Evolutionary conservation across 53 echinoderm and acorn worm genomes (phyloP).

Genomic region (Echinarachnius parma): DNA sequence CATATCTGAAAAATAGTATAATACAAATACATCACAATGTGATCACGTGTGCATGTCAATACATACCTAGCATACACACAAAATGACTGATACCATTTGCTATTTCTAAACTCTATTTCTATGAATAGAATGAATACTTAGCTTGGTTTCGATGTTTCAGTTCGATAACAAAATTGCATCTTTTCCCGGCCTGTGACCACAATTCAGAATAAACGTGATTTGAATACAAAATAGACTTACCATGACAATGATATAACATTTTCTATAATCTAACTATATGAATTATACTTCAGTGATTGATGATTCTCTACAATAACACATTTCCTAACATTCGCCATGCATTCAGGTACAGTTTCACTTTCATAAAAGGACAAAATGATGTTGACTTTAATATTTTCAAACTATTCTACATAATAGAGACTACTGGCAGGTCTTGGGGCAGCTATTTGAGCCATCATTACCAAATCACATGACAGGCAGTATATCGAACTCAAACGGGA

Average conservation of each 20-base stretch:
- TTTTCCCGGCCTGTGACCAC: conserved; percentile 40
- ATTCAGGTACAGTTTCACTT: not conserved
- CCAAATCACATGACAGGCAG: conserved; percentile 25
- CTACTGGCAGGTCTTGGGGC: conserved; percentile 1
- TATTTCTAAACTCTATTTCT: conserved; percentile 28
- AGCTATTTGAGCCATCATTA: conserved; percentile 39
- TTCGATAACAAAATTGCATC: conserved; percentile 28
- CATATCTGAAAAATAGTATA: conserved; percentile 35
- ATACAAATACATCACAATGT: conserved; percentile 30
- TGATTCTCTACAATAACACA: not conserved
- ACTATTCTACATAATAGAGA: conserved; percentile 12
- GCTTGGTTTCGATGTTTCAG: conserved; percentile 37
- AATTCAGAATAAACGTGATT: too few relatives aligned
- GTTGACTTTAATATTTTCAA: too few relatives aligned
- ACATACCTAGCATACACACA: not conserved
- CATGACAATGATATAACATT: conserved; percentile 3
- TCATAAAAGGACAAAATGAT: conserved; percentile 12
- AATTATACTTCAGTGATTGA: conserved; percentile 3
- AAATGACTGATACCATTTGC: not conserved
- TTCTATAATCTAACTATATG: not conserved
- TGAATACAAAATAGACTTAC: too few relatives aligned
- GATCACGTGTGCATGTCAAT: conserved; percentile 15
- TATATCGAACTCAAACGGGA: not conserved
- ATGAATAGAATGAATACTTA: conserved; percentile 28
- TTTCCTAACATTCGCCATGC: conserved; percentile 17